Evolutionary conservation across 2,888 invertebrate species (phyloP), one percentile per base, ranked within the genome.

Genomic region (Patella ulyssiponensis): DNA sequence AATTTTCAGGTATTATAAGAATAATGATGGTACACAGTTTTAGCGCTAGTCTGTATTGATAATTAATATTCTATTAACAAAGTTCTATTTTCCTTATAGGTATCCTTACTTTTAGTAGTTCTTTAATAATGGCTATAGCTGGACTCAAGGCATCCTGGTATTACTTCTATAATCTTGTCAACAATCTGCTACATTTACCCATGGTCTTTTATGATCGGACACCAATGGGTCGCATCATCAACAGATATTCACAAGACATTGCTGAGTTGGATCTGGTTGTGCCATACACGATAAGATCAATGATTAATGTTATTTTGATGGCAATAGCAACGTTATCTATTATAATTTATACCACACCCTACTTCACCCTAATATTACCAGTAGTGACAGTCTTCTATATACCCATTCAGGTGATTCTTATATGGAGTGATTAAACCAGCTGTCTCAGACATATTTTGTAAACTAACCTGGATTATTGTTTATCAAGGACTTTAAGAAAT

Each of bases 191-290:
- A 85, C 90, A 74, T 87, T 83, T 77, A 20, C 88, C 90, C 17
- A 70, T 88, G 80, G 73, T 75, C 17, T 88, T 89, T 78, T 88
- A 85, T 84, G 87, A 89, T 44, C 86, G 88, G 14, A 92, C 91
- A n/a, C 92, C 92, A 12, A 83, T 89, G 15, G 93, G 93, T 44
- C 86, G 92, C 56, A 88, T 93, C 69, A 79, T 93, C 72, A 93
- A 93, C 83, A 87, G 92, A 64, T 85, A 85, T 71, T 80, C 84
- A 17, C 85, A 83, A 70, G 91, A 91, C 79, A 84, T 90, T 33
- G 85, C 83, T 1, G 86, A 86, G 20, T 73, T 91, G 56, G 91
- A 91, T 80, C 82, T 82, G 82, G 87, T 88, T 51, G 77, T 90
- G 73, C 90, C 89, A 44, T 91, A 90, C 80, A 87, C 89, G 11